phyloP scores from a whole-genome alignment of 2,113 vertebrate species.

The Gulo gulo region DNA sequence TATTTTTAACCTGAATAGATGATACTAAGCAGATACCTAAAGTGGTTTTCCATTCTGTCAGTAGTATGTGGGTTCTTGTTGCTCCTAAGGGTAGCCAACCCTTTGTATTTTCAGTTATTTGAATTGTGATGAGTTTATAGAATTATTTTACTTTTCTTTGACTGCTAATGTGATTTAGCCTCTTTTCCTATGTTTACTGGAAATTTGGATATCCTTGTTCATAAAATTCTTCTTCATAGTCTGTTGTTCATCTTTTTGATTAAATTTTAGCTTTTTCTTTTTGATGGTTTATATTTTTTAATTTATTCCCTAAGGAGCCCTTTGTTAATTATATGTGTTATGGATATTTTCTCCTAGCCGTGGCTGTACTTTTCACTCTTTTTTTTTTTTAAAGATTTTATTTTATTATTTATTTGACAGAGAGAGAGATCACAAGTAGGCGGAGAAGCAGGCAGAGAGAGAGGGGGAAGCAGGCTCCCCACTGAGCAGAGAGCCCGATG shows the following conservation, averaged over 20 bases:
- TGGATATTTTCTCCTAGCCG: background rate
- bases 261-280: background rate
- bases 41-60: background rate
- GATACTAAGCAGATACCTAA: background rate
- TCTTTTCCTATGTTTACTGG: background rate
- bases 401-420: no score
- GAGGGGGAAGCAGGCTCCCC: no score
- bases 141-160: background rate
- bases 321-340: background rate
- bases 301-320: background rate
- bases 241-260: background rate
- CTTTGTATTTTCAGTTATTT: background rate
- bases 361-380: background rate
- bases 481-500: no score
- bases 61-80: background rate
- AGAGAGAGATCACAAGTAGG: no score
- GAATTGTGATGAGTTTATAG: background rate
- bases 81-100: background rate
- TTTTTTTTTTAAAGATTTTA: no score
- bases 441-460: no score
- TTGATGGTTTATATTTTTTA: background rate
- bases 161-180: background rate
- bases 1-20: background rate
- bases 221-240: background rate
- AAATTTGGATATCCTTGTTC: background rate